Conservation (phyloP, 2,888 invertebrate species). For the Drosophila buzzatii region DNA sequence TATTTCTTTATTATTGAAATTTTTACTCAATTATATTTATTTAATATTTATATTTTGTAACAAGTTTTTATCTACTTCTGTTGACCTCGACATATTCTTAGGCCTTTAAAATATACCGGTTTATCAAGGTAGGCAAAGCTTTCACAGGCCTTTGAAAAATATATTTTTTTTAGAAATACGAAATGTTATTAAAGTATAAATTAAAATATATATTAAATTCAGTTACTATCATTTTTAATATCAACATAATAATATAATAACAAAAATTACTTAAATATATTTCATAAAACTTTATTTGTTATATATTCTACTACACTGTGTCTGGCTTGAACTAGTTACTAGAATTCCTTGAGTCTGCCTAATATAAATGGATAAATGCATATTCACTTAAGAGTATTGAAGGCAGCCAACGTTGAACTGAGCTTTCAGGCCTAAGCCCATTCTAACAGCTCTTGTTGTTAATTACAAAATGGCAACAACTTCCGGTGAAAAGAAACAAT, state of each 20-base stretch:
- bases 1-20: too few relatives aligned
- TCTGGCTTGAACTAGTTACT: not conserved
- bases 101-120: not conserved
- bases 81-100: not conserved
- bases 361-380: not conserved
- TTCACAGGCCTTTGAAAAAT: not conserved
- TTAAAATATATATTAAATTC: not conserved
- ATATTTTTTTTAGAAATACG: not conserved
- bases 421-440: not conserved
- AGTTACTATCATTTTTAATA: too few relatives aligned
- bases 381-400: not conserved
- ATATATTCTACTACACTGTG: not conserved
- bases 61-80: not conserved
- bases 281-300: not conserved
- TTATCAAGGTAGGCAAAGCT: not conserved
- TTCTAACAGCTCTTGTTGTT: conserved; percentile 4
- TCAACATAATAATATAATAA: not conserved
- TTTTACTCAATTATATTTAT: not conserved
- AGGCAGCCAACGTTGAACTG: not conserved
- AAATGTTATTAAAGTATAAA: not conserved
- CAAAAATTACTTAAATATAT: not conserved
- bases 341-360: not conserved
- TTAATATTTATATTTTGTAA: not conserved
- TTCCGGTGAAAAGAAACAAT: conserved; percentile 46
- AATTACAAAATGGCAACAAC: conserved; percentile 45